Evolutionary conservation across 2,888 invertebrate species (phyloP).

Genomic region (Molanna angustata): DNA sequence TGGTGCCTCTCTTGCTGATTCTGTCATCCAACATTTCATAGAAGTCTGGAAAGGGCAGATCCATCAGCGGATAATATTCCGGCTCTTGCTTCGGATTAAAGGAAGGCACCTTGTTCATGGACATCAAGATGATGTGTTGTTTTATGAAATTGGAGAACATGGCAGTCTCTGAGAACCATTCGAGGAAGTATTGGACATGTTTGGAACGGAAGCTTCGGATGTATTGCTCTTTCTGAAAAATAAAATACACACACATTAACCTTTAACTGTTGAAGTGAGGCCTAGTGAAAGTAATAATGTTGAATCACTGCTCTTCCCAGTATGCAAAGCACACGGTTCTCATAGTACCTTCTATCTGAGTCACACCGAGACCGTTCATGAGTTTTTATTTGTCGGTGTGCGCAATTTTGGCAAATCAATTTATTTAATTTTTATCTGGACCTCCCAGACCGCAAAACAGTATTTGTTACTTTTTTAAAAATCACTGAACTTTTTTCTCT

Average conservation of each 20-base stretch:
- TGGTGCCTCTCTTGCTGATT: constrained; percentile 32
- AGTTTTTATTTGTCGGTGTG: too few species aligned
- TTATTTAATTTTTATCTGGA: too few species aligned
- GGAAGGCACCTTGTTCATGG: constrained; percentile 13
- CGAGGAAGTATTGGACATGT: constrained; percentile 69
- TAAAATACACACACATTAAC: not conserved
- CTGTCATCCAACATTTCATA: constrained; percentile 43
- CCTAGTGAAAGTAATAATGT: too few species aligned
- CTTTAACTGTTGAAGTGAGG: too few species aligned
- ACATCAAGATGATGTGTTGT: constrained; percentile 43
- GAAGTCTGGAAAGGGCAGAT: constrained; percentile 48
- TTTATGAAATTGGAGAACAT: constrained; percentile 78
- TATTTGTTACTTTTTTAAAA: too few species aligned
- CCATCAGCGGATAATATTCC: constrained; percentile 38
- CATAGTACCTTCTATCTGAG: too few species aligned
- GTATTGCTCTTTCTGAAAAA: constrained; percentile 69
- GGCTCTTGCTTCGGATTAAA: constrained; percentile 19
- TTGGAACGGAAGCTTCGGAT: constrained; percentile 62
- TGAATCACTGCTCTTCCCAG: too few species aligned
- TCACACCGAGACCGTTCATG: too few species aligned
- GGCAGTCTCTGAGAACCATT: constrained; percentile 85
- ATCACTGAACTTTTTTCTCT: too few species aligned
- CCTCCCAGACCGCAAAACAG: too few species aligned
- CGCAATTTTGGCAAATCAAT: too few species aligned
- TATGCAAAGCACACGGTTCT: too few species aligned